A percentile compares a stretch with the other conserved stretches of the same genome.
Conservation (phyloP, 1,140 invertebrate species). For the Rhizoglyphus robini region DNA sequence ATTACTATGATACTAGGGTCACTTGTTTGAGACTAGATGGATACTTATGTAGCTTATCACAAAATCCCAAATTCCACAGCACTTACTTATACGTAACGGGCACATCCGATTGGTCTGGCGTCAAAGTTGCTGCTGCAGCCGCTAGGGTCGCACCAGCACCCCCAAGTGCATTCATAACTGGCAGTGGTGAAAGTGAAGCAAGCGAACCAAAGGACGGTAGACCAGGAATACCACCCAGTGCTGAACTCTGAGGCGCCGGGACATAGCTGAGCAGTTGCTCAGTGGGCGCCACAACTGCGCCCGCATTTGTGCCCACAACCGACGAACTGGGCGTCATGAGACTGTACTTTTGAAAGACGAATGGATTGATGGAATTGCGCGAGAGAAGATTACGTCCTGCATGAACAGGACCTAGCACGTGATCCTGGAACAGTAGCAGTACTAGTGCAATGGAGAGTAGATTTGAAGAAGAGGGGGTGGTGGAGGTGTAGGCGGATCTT, state of each 20-base stretch:
- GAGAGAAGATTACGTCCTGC: not conserved
- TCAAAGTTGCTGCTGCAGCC: not conserved
- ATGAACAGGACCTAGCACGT: too few species aligned
- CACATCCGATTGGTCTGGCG: not conserved
- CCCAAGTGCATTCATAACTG: not conserved
- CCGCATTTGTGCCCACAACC: slow-evolving; percentile 9
- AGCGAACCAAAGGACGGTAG: not conserved
- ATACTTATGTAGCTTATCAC: not conserved
- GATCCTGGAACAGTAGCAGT: too few species aligned
- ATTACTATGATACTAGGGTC: too few species aligned
- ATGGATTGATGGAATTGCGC: not conserved
- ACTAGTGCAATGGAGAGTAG: too few species aligned
- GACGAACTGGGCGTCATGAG: not conserved
- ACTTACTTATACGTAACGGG: slow-evolving; percentile 14
- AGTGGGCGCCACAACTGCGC: not conserved
- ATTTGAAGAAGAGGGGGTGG: too few species aligned
- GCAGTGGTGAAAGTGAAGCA: not conserved
- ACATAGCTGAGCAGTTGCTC: slow-evolving; percentile 9
- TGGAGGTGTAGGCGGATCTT: too few species aligned
- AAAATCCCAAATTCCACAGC: not conserved
- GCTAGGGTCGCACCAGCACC: not conserved
- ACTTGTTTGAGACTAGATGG: not conserved
- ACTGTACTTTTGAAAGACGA: slow-evolving; percentile 10
- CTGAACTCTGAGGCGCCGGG: not conserved
- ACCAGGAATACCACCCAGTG: not conserved